Evolutionary conservation across 2,797 vertebrate species (phyloP).

Genomic region (Lophius americanus): DNA sequence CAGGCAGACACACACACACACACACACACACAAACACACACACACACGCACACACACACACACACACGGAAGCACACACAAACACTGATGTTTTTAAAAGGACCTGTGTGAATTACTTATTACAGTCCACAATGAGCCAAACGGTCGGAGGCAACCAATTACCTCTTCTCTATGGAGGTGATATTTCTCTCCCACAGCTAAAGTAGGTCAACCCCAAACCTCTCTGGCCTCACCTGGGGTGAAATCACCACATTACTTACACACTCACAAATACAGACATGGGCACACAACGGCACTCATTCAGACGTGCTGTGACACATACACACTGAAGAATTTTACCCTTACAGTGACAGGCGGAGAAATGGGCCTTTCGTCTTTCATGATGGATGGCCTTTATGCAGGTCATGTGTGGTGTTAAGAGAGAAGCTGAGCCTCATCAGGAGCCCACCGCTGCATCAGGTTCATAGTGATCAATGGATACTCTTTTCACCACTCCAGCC

Average conservation of each 20-base stretch:
- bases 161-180: slow-evolving; percentile 76
- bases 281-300: slow-evolving; percentile 36
- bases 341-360: slow-evolving; percentile 71
- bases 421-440: slow-evolving; percentile 74
- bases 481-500: slow-evolving; percentile 31
- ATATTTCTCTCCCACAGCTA: slow-evolving; percentile 80
- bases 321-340: slow-evolving; percentile 56
- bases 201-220: slow-evolving; percentile 82
- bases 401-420: slow-evolving; percentile 81
- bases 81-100: slow-evolving; percentile 64
- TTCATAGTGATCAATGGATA: slow-evolving; percentile 76
- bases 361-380: slow-evolving; percentile 67
- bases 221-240: slow-evolving; percentile 77
- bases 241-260: slow-evolving; percentile 72
- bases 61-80: slow-evolving; percentile 9
- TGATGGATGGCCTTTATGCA: slow-evolving; percentile 81
- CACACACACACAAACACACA: background rate
- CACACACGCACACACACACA: slow-evolving; percentile 26
- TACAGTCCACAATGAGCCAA: slow-evolving; percentile 77
- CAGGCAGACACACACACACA: slow-evolving; percentile 16
- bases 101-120: slow-evolving; percentile 77
- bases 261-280: slow-evolving; percentile 47
- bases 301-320: slow-evolving; percentile 34
- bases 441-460: slow-evolving; percentile 54
- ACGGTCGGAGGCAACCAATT: slow-evolving; percentile 81